These are phyloP conservation scores for Cichlasoma orientale DNA, from an alignment of 2,797 vertebrate genomes.

Conservation along the genomic window DNA sequence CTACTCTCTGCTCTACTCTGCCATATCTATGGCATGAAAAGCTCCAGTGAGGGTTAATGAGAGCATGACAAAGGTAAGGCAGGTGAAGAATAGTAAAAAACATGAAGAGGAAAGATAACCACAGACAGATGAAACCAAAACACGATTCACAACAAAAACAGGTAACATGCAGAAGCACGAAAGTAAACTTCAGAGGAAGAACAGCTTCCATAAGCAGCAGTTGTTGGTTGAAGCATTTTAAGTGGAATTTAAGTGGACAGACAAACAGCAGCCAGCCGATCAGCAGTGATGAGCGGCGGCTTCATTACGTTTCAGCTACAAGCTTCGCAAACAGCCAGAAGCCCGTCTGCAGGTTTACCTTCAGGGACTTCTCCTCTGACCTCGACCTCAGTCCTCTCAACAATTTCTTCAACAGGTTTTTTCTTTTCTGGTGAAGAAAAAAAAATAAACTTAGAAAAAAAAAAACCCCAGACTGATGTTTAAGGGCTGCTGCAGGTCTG, in stretches of 20 bases:
- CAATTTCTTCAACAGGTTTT: slow-evolving; percentile 67
- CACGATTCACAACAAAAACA: neutral
- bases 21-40: slow-evolving; percentile 9
- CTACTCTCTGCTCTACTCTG: neutral
- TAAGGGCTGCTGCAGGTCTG: neutral
- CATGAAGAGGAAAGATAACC: neutral
- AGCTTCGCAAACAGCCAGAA: slow-evolving; percentile 40
- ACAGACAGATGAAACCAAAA: neutral
- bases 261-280: neutral
- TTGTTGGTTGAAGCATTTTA: neutral
- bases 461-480: neutral
- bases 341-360: slow-evolving; percentile 68
- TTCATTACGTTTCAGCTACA: neutral
- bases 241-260: neutral
- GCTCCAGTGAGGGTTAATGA: slow-evolving; percentile 36
- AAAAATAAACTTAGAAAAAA: slow-evolving; percentile 41
- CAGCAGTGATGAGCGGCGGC: neutral
- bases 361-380: slow-evolving; percentile 51
- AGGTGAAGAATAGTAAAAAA: neutral
- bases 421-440: slow-evolving; percentile 69
- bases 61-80: neutral
- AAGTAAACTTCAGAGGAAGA: neutral
- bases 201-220: slow-evolving; percentile 16
- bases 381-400: slow-evolving; percentile 51
- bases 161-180: neutral